phyloP scores from a whole-genome alignment of 35 echinoderm and acorn worm genomes.

The Stichopus chloronotus region DNA sequence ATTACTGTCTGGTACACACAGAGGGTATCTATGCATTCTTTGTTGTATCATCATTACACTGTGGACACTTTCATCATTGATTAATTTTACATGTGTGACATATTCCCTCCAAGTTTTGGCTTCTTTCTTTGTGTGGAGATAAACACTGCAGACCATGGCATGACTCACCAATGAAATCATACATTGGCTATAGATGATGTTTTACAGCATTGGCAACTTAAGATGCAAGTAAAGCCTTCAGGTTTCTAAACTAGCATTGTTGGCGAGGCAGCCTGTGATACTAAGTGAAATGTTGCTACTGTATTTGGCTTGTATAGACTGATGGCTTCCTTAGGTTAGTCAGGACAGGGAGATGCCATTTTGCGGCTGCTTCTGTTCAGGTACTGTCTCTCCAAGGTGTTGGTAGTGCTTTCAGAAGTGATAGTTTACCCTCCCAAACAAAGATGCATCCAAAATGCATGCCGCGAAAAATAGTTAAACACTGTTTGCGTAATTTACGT shows the following conservation, averaged over 20 bases:
- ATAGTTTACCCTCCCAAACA: too few species aligned
- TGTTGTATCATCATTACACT: conserved; percentile 10
- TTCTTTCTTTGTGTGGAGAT: conserved; percentile 15
- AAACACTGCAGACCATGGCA: background rate
- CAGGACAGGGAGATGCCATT: too few species aligned
- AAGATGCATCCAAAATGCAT: too few species aligned
- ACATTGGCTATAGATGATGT: background rate
- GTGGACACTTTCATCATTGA: conserved; percentile 18
- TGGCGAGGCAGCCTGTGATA: too few species aligned
- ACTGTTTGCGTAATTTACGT: too few species aligned
- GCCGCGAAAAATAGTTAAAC: too few species aligned
- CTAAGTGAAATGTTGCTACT: too few species aligned
- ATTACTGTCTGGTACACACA: background rate
- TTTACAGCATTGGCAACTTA: background rate
- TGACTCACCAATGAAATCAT: conserved; percentile 15
- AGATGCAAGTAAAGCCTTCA: conserved; percentile 3
- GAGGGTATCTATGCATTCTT: background rate
- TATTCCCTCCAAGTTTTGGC: background rate
- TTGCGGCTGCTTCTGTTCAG: too few species aligned
- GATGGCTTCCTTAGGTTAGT: too few species aligned
- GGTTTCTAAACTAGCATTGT: background rate
- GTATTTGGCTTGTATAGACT: too few species aligned
- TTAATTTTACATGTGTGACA: conserved; percentile 25
- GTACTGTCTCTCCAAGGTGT: too few species aligned
- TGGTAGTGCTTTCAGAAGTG: too few species aligned